A percentile compares a stretch with the other conserved stretches of the same genome.
These are phyloP conservation scores for Lottia scabra DNA, from an alignment of 2,888 invertebrate genomes.

Conservation along the genomic window DNA sequence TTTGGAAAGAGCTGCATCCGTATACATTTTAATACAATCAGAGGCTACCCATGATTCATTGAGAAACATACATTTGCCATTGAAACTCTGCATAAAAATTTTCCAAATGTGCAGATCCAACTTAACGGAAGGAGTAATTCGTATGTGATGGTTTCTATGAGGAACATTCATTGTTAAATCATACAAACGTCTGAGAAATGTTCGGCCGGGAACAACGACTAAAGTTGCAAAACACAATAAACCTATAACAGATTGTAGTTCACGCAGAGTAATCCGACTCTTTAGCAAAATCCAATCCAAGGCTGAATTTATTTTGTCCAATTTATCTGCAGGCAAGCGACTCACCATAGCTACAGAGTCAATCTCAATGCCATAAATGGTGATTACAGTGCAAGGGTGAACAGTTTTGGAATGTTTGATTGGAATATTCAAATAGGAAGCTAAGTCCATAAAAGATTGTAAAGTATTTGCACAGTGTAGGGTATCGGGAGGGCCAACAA, in stretches of 20 bases:
- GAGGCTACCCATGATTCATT: background rate
- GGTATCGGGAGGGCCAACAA: background rate
- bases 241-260: background rate
- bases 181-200: background rate
- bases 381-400: no score
- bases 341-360: background rate
- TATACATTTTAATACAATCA: background rate
- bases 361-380: no score
- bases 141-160: background rate
- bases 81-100: background rate
- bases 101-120: background rate
- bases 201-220: background rate
- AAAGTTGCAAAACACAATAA: background rate
- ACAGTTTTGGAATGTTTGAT: no score
- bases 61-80: background rate
- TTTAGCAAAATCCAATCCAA: background rate
- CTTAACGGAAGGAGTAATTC: background rate
- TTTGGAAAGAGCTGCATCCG: background rate
- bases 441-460: background rate
- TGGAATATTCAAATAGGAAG: no score
- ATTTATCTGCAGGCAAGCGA: constrained; percentile 4
- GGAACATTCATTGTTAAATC: background rate
- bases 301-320: background rate
- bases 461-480: no score
- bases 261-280: background rate